A percentile compares a stretch with the other conserved stretches of the same genome.
These are phyloP conservation scores for Tortrix viridana DNA, from an alignment of 2,888 invertebrate genomes.

Conservation along the genomic window DNA sequence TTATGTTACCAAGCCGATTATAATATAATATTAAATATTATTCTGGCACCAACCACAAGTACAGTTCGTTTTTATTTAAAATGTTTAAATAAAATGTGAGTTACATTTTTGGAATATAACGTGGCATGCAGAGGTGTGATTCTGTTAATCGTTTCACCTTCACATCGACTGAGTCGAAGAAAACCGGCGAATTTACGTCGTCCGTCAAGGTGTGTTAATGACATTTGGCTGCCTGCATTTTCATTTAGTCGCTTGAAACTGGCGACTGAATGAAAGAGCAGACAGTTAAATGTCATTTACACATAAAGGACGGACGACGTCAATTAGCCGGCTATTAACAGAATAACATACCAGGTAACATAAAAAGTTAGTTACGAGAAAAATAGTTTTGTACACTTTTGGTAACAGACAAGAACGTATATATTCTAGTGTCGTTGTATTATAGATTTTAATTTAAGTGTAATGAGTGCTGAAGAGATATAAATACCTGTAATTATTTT, in stretches of 20 bases:
- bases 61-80: slow-evolving; percentile 28
- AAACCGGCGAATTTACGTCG: no score
- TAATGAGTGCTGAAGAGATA: slow-evolving; percentile 19
- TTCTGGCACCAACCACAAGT: slow-evolving; percentile 22
- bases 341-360: no score
- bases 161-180: no score
- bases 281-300: no score
- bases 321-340: no score
- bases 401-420: slow-evolving; percentile 41
- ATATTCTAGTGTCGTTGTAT: slow-evolving; percentile 43
- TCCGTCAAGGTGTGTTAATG: no score
- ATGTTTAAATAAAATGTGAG: slow-evolving; percentile 2
- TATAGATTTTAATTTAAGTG: slow-evolving; percentile 43
- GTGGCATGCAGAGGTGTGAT: slow-evolving; percentile 27
- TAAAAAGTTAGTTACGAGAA: slow-evolving; percentile 59
- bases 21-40: no score
- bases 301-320: no score
- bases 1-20: slow-evolving; percentile 42
- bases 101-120: slow-evolving; percentile 19
- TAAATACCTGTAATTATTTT: slow-evolving; percentile 17
- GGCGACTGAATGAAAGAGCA: no score
- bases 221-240: no score
- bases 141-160: no score
- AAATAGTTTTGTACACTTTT: slow-evolving; percentile 40
- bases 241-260: no score